Conservation (phyloP, 2,888 invertebrate genomes). For the Thymelicus sylvestris region DNA sequence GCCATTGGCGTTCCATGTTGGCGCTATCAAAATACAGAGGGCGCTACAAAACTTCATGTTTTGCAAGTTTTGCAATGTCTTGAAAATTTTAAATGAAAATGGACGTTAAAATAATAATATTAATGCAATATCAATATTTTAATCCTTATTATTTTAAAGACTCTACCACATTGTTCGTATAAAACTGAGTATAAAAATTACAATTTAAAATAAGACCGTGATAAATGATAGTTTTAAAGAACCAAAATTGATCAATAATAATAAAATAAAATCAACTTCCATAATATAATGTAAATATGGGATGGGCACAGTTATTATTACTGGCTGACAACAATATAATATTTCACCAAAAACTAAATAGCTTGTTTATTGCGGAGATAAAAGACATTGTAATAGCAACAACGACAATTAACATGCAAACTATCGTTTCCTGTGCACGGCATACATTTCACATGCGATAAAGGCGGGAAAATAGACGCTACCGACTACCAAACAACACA, state of each 20-base stretch:
- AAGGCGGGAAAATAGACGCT: slow-evolving; percentile 15
- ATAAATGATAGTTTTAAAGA: too few relatives aligned
- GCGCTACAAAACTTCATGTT: neutral
- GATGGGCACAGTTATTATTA: neutral
- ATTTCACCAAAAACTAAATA: neutral
- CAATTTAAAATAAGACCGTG: too few relatives aligned
- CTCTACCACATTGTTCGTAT: too few relatives aligned
- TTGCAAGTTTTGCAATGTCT: too few relatives aligned
- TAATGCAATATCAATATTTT: too few relatives aligned
- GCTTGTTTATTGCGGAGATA: slow-evolving; percentile 11
- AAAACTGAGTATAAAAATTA: too few relatives aligned
- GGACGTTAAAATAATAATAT: too few relatives aligned
- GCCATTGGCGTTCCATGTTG: neutral
- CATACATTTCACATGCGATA: slow-evolving; percentile 61
- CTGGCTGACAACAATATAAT: neutral
- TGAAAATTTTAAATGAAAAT: too few relatives aligned
- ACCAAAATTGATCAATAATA: too few relatives aligned
- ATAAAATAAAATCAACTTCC: too few relatives aligned
- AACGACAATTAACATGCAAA: slow-evolving; percentile 60
- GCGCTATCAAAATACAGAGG: neutral
- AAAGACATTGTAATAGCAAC: slow-evolving; percentile 31
- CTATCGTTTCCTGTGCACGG: slow-evolving; percentile 72
- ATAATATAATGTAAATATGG: too few relatives aligned
- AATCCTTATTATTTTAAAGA: too few relatives aligned
- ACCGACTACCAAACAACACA: neutral